Conservation (phyloP, 2,888 invertebrate species). For the Eucriotettix oculatus region DNA sequence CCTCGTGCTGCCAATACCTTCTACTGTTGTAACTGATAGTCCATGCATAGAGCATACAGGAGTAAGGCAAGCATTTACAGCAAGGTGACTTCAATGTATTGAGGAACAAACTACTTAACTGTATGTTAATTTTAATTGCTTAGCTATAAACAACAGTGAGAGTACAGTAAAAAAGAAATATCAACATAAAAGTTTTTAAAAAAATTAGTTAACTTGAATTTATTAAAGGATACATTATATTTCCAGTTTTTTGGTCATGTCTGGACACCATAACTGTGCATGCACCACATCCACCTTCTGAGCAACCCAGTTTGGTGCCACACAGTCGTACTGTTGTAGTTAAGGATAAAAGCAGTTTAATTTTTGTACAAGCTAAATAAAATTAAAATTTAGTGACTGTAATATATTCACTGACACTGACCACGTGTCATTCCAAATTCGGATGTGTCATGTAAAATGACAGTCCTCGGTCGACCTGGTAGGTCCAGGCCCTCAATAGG, state of each 20-base stretch:
- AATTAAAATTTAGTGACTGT: no score
- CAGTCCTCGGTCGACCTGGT: no score
- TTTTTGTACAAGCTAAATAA: no score
- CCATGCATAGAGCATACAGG: conserved; percentile 80
- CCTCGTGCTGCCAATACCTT: conserved; percentile 76
- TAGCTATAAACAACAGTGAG: no score
- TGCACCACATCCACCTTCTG: conserved; percentile 89
- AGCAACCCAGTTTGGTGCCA: conserved; percentile 88
- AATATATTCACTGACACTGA: no score
- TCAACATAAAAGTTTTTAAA: no score
- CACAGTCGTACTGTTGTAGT: conserved; percentile 43
- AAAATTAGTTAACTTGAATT: no score
- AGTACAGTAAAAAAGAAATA: no score
- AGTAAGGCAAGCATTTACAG: conserved; percentile 79
- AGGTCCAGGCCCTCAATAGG: no score
- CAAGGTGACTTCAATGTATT: conserved; percentile 41
- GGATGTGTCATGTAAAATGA: no score
- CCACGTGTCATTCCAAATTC: no score
- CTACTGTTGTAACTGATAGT: conserved; percentile 76
- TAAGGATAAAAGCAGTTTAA: conserved; percentile 12
- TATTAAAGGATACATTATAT: conserved; percentile 33
- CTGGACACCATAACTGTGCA: conserved; percentile 87
- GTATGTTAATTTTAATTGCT: not conserved
- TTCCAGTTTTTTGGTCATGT: conserved; percentile 37
- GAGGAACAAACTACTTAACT: not conserved